Evolutionary conservation across 2,888 invertebrate genomes (phyloP).

Genomic region (Perizoma affinitatum): DNA sequence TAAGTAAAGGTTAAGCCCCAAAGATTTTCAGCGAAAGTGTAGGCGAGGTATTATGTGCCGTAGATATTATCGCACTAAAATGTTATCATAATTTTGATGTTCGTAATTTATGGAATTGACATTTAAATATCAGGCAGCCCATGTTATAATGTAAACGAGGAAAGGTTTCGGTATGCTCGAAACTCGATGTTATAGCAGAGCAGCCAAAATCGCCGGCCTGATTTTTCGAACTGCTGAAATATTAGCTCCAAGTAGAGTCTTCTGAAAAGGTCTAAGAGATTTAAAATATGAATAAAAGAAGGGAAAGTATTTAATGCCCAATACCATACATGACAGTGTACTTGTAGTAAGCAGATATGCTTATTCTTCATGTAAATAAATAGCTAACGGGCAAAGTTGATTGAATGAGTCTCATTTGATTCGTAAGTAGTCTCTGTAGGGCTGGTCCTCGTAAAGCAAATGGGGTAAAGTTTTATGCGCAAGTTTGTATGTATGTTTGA

Average conservation of each 20-base stretch:
- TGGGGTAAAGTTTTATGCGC: no score
- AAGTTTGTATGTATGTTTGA: no score
- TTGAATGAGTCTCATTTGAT: no score
- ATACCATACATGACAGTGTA: not conserved
- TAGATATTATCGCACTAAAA: slow-evolving; percentile 18
- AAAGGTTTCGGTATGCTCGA: not conserved
- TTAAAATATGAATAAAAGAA: not conserved
- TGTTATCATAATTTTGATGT: not conserved
- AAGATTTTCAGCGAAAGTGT: slow-evolving; percentile 28
- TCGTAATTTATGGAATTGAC: not conserved
- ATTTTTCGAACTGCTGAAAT: no score
- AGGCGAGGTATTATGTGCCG: slow-evolving; percentile 14
- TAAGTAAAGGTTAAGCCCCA: slow-evolving; percentile 26
- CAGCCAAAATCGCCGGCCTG: no score
- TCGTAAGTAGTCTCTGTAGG: no score
- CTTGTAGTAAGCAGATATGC: no score
- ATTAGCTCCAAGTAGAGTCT: not conserved
- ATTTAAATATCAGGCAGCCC: not conserved
- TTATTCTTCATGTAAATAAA: no score
- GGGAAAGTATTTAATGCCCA: not conserved
- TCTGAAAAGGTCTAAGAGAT: not conserved
- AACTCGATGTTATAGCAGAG: no score
- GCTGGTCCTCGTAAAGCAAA: no score
- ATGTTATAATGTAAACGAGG: not conserved
- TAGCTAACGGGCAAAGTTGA: no score